These are phyloP conservation scores for Polydrusus cervinus DNA, from an alignment of 2,888 invertebrate species.

Conservation along the genomic window DNA sequence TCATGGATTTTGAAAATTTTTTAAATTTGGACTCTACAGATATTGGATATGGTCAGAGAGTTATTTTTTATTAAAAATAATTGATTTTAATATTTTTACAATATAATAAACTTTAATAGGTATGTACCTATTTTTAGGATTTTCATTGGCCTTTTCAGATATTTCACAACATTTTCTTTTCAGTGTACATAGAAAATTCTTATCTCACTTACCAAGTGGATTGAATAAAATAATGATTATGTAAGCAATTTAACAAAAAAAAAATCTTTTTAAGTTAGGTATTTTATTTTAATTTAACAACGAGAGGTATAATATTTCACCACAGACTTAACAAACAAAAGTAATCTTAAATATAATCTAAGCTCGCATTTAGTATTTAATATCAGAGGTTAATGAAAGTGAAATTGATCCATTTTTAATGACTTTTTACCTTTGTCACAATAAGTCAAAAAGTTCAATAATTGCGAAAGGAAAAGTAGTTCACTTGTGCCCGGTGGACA, in stretches of 20 bases:
- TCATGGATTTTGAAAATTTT: too few species aligned
- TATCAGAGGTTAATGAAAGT: constrained; percentile 34
- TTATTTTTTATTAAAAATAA: too few species aligned
- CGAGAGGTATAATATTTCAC: neutral
- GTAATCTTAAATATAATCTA: constrained; percentile 31
- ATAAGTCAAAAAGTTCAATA: neutral
- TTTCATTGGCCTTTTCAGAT: too few species aligned
- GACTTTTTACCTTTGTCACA: constrained; percentile 15
- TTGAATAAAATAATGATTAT: neutral
- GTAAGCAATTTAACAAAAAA: neutral
- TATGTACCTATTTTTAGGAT: too few species aligned
- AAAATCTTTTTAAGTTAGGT: neutral
- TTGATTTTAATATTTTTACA: too few species aligned
- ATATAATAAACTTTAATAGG: too few species aligned
- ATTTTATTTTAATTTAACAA: constrained; percentile 18
- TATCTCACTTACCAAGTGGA: neutral
- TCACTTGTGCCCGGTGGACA: neutral
- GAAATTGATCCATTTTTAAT: constrained; percentile 30
- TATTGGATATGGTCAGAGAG: too few species aligned
- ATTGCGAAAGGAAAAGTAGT: neutral
- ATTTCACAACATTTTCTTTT: too few species aligned
- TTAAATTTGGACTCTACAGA: too few species aligned
- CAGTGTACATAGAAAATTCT: too few species aligned
- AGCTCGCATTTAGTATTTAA: constrained; percentile 25
- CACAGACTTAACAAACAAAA: constrained; percentile 17